Evolutionary conservation across 2,888 invertebrate genomes (phyloP), one percentile per base, ranked within the genome.

Genomic region (Drepanosiphum platanoidis): DNA sequence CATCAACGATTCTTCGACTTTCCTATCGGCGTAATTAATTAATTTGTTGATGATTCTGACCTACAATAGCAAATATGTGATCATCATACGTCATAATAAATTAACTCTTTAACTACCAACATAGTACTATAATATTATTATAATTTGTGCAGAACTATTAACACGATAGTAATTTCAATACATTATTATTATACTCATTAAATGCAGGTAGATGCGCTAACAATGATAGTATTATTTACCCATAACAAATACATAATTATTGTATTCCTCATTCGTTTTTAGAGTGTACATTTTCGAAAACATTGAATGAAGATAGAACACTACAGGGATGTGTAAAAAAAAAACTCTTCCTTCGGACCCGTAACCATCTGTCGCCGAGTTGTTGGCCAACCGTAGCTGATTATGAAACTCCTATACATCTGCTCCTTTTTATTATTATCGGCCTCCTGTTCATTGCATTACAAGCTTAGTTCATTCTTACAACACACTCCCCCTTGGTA

Each of bases 351-450:
- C 58, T 84, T 84, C 68, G 75, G 75, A 84, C 84, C 83, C 75
- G 68, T 70, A 58, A 75, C 77, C 84, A 84, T 84, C 84, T 84
- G 84, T 84, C 84, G 77, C 39, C 68, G 83, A 68, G 68, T 77
- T 84, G 84, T 84, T 84, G 84, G 84, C 84, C 84, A 84, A 84
- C 84, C 84, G 58, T 84, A 77, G 84, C 68, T 77, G 84, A 84
- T 84, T 84, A 70, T 70, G 84, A 84, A 84, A 84, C 84, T 84
- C 68, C 46, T 83, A 83, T 82, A 52, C 84, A 84, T 84, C 84
- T 84, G 84, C 84, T 84, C 84, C 84, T 84, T 77, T 84, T 84
- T 84, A 84, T 84, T 84, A 84, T 84, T 77, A 84, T 77, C 75
- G 75, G 68, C 75, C 84, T 84, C 77, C 84, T 84, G 84, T 82